phyloP scores from a whole-genome alignment of 2,797 vertebrate genomes.

The Choloepus didactylus region DNA sequence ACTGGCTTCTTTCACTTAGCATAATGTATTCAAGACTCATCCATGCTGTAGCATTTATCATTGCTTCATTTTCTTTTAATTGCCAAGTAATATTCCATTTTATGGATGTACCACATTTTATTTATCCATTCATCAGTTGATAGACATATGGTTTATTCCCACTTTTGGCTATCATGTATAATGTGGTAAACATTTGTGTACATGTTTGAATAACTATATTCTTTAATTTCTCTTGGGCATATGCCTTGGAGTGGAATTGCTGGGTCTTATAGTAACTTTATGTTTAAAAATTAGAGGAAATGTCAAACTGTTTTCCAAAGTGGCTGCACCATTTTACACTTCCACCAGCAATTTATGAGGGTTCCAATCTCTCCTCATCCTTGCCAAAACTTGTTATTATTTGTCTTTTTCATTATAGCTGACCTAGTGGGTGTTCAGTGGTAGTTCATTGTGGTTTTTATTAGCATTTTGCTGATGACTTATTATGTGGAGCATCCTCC shows the following conservation, averaged over 20 bases:
- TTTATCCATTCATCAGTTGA: neutral
- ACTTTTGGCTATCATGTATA: neutral
- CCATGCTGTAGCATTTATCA: neutral
- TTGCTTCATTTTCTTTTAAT: neutral
- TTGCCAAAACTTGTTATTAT: neutral
- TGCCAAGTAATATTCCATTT: neutral
- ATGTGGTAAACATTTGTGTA: neutral
- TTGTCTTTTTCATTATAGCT: neutral
- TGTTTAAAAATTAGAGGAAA: neutral
- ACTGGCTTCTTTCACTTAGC: neutral
- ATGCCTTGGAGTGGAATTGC: neutral
- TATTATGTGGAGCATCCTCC: neutral
- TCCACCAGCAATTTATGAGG: neutral
- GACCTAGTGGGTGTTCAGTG: neutral
- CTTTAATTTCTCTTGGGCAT: neutral
- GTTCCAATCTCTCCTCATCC: neutral
- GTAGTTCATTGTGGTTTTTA: neutral
- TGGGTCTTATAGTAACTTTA: neutral
- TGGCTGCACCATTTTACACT: neutral
- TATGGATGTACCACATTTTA: neutral
- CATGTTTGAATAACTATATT: neutral
- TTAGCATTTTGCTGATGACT: neutral
- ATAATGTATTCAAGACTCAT: neutral
- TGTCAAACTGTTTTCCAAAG: neutral
- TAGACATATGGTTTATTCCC: neutral